These are phyloP conservation scores for Drosophila yooni DNA, from an alignment of 2,888 invertebrate species.

Conservation along the genomic window DNA sequence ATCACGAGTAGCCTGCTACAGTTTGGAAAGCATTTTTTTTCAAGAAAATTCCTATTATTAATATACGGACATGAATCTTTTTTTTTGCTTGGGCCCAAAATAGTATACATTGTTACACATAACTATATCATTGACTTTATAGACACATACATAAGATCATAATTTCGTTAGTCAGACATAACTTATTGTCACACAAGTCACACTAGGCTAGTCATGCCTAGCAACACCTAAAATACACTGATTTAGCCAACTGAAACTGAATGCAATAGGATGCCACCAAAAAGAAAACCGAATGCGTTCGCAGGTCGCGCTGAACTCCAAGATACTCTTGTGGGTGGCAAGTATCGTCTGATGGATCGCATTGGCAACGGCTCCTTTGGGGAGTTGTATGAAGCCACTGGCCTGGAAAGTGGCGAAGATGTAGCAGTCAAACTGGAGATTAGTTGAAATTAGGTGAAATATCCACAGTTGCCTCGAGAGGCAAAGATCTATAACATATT, in stretches of 20 bases:
- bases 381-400: conserved; percentile 55
- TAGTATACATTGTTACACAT: not conserved
- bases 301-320: conserved; percentile 3
- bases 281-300: not conserved
- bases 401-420: conserved; percentile 39
- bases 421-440: conserved; percentile 63
- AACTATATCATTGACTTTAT: conserved; percentile 35
- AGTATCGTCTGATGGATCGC: conserved; percentile 49
- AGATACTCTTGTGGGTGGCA: conserved; percentile 53
- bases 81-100: not conserved
- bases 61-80: no score
- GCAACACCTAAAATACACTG: conserved; percentile 39
- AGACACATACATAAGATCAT: not conserved
- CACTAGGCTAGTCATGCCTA: conserved; percentile 45
- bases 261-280: conserved; percentile 26
- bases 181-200: conserved; percentile 33
- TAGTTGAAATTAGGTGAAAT: conserved; percentile 25
- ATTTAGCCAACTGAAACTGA: conserved; percentile 23
- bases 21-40: not conserved
- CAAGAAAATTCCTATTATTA: not conserved
- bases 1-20: no score
- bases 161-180: not conserved
- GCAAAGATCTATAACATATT: conserved; percentile 60
- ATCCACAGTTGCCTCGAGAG: conserved; percentile 53
- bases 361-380: conserved; percentile 68